Evolutionary conservation across 1,140 invertebrate genomes (phyloP).

Genomic region (Cataglyphis hispanica): DNA sequence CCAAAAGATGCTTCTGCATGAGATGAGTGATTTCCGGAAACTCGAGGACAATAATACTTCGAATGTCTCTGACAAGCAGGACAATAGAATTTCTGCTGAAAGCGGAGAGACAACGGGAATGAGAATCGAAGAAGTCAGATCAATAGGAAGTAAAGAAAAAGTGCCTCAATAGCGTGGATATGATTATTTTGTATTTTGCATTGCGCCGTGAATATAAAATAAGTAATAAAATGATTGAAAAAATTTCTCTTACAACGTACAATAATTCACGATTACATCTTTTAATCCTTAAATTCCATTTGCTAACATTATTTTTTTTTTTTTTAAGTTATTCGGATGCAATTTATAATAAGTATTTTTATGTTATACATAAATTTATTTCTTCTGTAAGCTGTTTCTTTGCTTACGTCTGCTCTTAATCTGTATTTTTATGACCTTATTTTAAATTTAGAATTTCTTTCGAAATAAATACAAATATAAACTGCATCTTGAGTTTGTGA

Average conservation of each 20-base stretch:
- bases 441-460: neutral
- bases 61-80: slow-evolving; percentile 63
- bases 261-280: neutral
- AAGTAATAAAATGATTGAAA: slow-evolving; percentile 21
- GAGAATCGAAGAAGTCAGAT: slow-evolving; percentile 47
- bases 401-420: neutral
- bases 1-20: slow-evolving; percentile 54
- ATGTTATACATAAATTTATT: neutral
- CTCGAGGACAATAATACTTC: slow-evolving; percentile 63
- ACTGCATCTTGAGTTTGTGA: neutral
- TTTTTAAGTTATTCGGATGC: neutral
- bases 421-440: neutral
- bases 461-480: neutral
- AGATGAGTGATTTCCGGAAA: slow-evolving; percentile 60
- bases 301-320: neutral
- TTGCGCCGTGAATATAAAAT: slow-evolving; percentile 3
- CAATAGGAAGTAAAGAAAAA: slow-evolving; percentile 32
- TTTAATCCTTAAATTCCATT: neutral
- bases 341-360: neutral
- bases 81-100: slow-evolving; percentile 60
- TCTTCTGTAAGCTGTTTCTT: neutral
- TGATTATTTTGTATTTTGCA: slow-evolving; percentile 37
- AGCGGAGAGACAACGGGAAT: slow-evolving; percentile 53
- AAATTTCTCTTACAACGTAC: neutral
- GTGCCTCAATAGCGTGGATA: slow-evolving; percentile 2